Conservation (phyloP, 2,113 vertebrate genomes). For the Myotis brandtii region DNA sequence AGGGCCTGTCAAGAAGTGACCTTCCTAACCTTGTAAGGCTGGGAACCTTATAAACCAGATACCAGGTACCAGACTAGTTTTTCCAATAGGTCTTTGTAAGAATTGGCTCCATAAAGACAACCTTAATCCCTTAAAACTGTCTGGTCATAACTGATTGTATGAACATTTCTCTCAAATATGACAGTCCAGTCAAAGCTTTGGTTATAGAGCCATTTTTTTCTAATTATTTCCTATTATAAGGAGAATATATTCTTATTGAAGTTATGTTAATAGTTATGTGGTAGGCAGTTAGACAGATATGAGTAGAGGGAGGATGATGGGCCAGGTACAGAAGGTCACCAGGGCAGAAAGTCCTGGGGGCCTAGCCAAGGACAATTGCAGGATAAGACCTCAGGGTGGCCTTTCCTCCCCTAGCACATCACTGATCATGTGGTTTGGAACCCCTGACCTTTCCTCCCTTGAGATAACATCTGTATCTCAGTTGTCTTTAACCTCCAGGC, state of each 20-base stretch:
- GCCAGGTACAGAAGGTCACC: not conserved
- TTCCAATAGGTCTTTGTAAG: not conserved
- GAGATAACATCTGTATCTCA: not conserved
- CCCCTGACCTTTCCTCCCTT: not conserved
- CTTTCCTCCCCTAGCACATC: not conserved
- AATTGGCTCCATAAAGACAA: not conserved
- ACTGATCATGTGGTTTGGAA: not conserved
- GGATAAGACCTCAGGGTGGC: not conserved
- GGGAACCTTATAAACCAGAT: not conserved
- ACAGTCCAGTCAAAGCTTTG: not conserved
- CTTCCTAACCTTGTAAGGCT: not conserved
- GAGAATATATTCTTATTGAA: not conserved
- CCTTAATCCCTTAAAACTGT: not conserved
- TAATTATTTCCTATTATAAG: not conserved
- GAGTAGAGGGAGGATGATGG: not conserved
- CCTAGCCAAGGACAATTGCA: not conserved
- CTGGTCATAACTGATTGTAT: not conserved
- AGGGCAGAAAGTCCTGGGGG: not conserved
- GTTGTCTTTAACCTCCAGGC: not conserved
- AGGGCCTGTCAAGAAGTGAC: not conserved
- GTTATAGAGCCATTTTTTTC: not conserved
- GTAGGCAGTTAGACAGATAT: not conserved
- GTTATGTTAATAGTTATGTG: not conserved
- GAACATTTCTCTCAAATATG: not conserved
- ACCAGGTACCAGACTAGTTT: not conserved